Evolutionary conservation across 1,140 invertebrate genomes (phyloP).

Genomic region (Arctopsyche grandis): DNA sequence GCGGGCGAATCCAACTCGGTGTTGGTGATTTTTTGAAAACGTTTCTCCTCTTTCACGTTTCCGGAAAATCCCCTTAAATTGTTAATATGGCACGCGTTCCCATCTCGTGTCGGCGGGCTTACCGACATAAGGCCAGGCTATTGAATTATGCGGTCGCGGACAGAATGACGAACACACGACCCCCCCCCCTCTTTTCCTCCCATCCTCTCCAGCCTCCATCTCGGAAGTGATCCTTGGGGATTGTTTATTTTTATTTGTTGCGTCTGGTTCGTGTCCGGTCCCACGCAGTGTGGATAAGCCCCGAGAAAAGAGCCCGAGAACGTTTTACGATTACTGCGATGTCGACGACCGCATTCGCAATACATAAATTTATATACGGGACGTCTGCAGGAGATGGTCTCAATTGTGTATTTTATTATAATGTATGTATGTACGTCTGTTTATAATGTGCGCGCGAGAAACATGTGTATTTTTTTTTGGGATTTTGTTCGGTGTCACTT

Average conservation of each 20-base stretch:
- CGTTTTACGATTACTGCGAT: neutral
- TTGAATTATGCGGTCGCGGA: conserved; percentile 24
- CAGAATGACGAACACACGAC: conserved; percentile 3
- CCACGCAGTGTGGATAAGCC: neutral
- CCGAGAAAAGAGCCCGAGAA: neutral
- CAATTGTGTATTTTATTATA: too few relatives aligned
- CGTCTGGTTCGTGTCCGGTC: neutral
- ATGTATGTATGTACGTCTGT: too few relatives aligned
- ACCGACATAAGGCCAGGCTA: neutral
- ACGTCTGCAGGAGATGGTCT: too few relatives aligned
- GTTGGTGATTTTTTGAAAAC: too few relatives aligned
- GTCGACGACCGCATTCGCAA: neutral
- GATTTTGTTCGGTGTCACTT: too few relatives aligned
- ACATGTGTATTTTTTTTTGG: too few relatives aligned
- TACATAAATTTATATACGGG: neutral
- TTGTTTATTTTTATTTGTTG: neutral
- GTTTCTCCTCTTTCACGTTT: neutral
- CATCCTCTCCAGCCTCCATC: neutral
- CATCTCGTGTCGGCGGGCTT: neutral
- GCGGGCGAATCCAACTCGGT: too few relatives aligned
- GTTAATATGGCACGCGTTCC: conserved; percentile 21
- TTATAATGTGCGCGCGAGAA: too few relatives aligned
- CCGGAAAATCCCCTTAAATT: conserved; percentile 25
- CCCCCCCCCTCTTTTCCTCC: neutral
- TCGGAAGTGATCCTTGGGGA: neutral